phyloP scores from a whole-genome alignment of 2,797 vertebrate genomes.

The Taenioides sp. region DNA sequence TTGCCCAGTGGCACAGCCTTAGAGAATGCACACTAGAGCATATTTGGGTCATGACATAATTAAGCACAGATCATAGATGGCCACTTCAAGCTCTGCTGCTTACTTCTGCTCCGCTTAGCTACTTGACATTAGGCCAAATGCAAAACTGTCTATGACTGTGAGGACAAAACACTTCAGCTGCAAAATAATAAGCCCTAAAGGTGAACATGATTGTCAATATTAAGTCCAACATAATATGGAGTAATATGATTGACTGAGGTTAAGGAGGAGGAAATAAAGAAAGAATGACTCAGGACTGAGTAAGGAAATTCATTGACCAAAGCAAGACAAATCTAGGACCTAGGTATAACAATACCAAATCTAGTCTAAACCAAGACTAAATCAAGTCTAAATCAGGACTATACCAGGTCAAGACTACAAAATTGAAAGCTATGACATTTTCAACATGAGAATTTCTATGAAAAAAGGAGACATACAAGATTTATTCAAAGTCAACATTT shows the following conservation, averaged over 20 bases:
- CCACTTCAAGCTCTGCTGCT: slow-evolving; percentile 29
- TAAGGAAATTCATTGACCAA: no score
- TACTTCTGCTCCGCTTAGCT: slow-evolving; percentile 24
- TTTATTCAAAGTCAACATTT: no score
- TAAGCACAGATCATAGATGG: slow-evolving; percentile 42
- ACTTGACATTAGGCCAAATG: slow-evolving; percentile 18
- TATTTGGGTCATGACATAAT: slow-evolving; percentile 63
- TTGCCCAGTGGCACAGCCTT: slow-evolving; percentile 25
- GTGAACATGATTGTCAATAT: not conserved
- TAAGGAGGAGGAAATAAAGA: no score
- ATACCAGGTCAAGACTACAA: not conserved
- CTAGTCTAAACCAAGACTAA: not conserved
- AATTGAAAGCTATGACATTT: no score
- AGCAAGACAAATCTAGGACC: not conserved
- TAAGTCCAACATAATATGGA: no score
- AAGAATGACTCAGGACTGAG: no score
- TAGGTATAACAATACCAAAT: not conserved
- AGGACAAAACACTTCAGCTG: slow-evolving; percentile 20
- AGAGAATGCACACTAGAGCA: slow-evolving; percentile 24
- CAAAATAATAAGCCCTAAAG: slow-evolving; percentile 6
- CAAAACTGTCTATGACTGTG: slow-evolving; percentile 22
- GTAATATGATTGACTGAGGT: no score
- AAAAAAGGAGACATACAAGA: no score
- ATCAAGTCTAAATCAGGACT: not conserved
- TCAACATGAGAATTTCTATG: no score